These are phyloP conservation scores for Hapalemur alaotrensis DNA, from an alignment of 2,797 vertebrate genomes.

Conservation along the genomic window DNA sequence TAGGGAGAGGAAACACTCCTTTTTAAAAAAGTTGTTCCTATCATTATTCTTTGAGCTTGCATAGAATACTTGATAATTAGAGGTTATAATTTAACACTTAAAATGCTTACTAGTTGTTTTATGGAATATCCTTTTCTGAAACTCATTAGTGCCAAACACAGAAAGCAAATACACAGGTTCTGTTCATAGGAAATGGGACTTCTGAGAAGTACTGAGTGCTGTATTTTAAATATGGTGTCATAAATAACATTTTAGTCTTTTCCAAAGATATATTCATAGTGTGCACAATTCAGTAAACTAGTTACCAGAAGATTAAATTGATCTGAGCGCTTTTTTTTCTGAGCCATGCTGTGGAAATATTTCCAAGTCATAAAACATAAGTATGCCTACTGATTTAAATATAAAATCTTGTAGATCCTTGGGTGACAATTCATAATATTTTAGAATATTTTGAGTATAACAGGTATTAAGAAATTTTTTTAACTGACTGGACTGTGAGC, in stretches of 20 bases:
- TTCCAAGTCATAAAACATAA: conserved; percentile 8
- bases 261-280: neutral
- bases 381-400: conserved; percentile 12
- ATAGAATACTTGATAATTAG: neutral
- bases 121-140: neutral
- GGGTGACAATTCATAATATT: neutral
- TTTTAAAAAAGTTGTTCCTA: neutral
- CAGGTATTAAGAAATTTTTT: neutral
- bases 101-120: neutral
- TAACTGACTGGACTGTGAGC: neutral
- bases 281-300: neutral
- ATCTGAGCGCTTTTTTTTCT: neutral
- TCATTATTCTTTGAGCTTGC: neutral
- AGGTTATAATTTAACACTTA: neutral
- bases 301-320: neutral
- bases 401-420: neutral
- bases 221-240: neutral
- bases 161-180: neutral
- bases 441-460: neutral
- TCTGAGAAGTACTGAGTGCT: neutral
- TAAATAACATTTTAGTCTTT: conserved; percentile 31
- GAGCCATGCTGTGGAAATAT: neutral
- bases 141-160: neutral
- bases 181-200: neutral
- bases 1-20: neutral